Evolutionary conservation across 2,888 invertebrate genomes (phyloP), one percentile per base, ranked within the genome.

Genomic region (Flexamia atlantica): DNA sequence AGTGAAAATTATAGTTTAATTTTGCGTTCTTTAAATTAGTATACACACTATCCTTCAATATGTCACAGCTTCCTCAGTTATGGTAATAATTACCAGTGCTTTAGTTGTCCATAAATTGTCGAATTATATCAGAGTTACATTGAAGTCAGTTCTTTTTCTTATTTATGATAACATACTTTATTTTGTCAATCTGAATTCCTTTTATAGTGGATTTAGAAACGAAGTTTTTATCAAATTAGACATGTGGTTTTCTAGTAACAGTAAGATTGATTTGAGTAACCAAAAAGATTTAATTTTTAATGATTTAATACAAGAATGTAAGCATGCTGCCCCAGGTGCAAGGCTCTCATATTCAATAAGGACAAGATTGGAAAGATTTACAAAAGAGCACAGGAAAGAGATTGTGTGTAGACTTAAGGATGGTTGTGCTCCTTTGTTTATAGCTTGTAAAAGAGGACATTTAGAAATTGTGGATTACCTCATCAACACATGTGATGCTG

Each of bases 381-480:
- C 93, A 2, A 92, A 92, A 50, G 92, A 91, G 70, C 92, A 92
- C 81, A 92, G 96, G 42, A 93, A 93, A 87, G 94, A 94, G 88
- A 92, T 97, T 87, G 95, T 94, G 28, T 92, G 92, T 87, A 93
- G 95, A 84, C 91, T 93, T 84, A 93, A 93, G 88, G 95, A 95
- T 87, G 96, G 95, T 23, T 96, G 96, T 91, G 94, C 97, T 53
- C 96, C 97, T 57, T 91, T 97, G 87, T 97, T 97, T 90, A 92
- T 95, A 86, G 95, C 95, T 7, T 94, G 94, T 89, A 94, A 95
- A 90, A 93, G 95, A 88, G 97, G 97, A 80, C 95, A 96, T 90
- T 93, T 94, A 20, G 95, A 96, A 90, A 94, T 97, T 85, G 97
- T 95, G 12, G 96, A 97, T 90, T 98, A 97, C 91, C 92, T 98